Evolutionary conservation across 2,888 invertebrate genomes (phyloP), one percentile per base, ranked within the genome.

Genomic region (Melieria picta): DNA sequence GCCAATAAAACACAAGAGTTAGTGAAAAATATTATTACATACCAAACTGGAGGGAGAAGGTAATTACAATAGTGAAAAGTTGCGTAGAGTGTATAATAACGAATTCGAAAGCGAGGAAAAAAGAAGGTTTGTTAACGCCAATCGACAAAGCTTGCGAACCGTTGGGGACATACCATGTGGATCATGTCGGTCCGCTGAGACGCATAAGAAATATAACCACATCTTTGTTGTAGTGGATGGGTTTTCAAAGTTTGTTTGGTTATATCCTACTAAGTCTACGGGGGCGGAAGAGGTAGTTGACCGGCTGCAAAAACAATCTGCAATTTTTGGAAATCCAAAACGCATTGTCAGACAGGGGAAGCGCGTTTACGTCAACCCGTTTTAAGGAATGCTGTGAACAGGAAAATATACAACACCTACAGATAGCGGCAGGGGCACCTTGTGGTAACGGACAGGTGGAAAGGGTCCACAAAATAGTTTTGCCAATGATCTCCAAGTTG

Each of bases 361-460:
- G 9, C 55, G 43, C 64, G 9, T 55, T 64, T n/a, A 62, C 47
- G 46, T 30, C 7, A 30, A 7, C 16, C 13, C 9, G 9, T 57
- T 16, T 30, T 16, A 10, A 16, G 9, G 57, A 57, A 57, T 84
- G 81, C 69, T 85, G 83, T 72, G 64, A 72, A 45, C 76, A 79
- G 3, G 80, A 85, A 72, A 72, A 66, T 0, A 66, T 76, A n/a
- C 42, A 67, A 30, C 83, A 85, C 55, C 56, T 82, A 47, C 80
- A 82, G 62, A 69, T 79, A 4, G 50, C 70, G 6, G 82, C 74
- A 81, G 7, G n/a, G 11, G 6, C 9, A 30, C 30, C 30, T 1
- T 2, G 30, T 30, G 30, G 30, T 30, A 30, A 30, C 30, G 3
- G 30, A 30, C 30, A 30, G 30, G 30, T 30, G 30, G 30, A 30